phyloP scores from a whole-genome alignment of 2,113 vertebrate species.

The Campylorhamphus procurvoides region DNA sequence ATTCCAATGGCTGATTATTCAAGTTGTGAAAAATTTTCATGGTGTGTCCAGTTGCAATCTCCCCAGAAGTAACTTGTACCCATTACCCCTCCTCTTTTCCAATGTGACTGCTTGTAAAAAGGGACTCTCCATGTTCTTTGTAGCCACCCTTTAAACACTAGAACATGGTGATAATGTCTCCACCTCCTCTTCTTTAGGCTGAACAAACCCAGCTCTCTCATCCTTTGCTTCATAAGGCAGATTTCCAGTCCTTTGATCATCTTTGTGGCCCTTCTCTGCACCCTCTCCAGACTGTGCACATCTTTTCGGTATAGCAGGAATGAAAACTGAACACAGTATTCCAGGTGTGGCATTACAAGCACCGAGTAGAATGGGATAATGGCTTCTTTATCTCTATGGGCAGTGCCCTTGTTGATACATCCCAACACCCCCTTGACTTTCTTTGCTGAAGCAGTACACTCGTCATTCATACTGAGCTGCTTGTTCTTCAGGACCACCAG shows the following conservation, averaged over 20 bases:
- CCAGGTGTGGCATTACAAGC: neutral
- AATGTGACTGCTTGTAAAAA: neutral
- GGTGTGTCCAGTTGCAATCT: neutral
- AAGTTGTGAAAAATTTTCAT: neutral
- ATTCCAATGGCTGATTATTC: neutral
- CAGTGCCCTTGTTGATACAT: neutral
- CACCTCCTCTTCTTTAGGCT: neutral
- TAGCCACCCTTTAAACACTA: neutral
- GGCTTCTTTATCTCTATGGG: neutral
- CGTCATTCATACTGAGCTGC: neutral
- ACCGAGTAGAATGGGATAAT: neutral
- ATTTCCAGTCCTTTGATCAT: neutral
- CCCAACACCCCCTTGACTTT: neutral
- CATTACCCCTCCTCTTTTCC: neutral
- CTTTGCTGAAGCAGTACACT: neutral
- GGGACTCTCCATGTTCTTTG: neutral
- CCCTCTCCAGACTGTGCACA: neutral
- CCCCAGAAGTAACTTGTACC: neutral
- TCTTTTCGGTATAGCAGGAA: neutral
- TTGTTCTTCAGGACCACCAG: neutral
- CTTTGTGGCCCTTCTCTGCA: neutral
- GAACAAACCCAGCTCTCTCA: neutral
- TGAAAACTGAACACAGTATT: neutral
- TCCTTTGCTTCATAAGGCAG: neutral
- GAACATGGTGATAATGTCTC: neutral